phyloP scores from a whole-genome alignment of 2,888 invertebrate genomes.

The Euzophera pinguis region DNA sequence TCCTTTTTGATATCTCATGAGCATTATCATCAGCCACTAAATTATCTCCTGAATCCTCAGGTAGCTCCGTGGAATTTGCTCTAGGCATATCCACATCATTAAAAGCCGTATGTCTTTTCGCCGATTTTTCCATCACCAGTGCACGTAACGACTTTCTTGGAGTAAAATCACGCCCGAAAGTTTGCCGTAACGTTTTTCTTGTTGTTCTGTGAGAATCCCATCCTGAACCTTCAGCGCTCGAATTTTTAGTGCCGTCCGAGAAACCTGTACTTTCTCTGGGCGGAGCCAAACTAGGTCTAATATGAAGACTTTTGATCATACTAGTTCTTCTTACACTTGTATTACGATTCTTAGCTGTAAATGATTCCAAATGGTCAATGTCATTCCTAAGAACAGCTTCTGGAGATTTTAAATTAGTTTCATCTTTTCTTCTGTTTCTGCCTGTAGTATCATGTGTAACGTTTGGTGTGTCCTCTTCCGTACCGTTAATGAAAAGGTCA shows the following conservation, averaged over 20 bases:
- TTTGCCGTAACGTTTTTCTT: slow-evolving; percentile 59
- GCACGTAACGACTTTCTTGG: slow-evolving; percentile 61
- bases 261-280: slow-evolving; percentile 43
- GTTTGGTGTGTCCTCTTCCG: slow-evolving; percentile 29
- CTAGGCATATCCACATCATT: slow-evolving; percentile 36
- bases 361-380: slow-evolving; percentile 38
- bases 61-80: slow-evolving; percentile 43
- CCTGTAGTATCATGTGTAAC: slow-evolving; percentile 44
- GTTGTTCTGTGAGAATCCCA: slow-evolving; percentile 72
- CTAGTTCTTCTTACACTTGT: slow-evolving; percentile 46
- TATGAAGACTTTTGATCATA: slow-evolving; percentile 35
- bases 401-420: slow-evolving; percentile 35
- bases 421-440: slow-evolving; percentile 34
- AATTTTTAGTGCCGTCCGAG: slow-evolving; percentile 46
- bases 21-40: slow-evolving; percentile 18
- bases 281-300: slow-evolving; percentile 42
- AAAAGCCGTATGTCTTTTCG: slow-evolving; percentile 45
- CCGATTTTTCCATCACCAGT: slow-evolving; percentile 65
- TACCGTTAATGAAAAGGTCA: slow-evolving; percentile 18
- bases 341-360: slow-evolving; percentile 36
- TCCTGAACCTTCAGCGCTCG: slow-evolving; percentile 59
- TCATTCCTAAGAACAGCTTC: slow-evolving; percentile 46
- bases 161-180: slow-evolving; percentile 63
- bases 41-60: slow-evolving; percentile 17
- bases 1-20: slow-evolving; percentile 43